These are phyloP conservation scores for Euzetes globulus DNA, from an alignment of 2,888 invertebrate species.

Conservation along the genomic window DNA sequence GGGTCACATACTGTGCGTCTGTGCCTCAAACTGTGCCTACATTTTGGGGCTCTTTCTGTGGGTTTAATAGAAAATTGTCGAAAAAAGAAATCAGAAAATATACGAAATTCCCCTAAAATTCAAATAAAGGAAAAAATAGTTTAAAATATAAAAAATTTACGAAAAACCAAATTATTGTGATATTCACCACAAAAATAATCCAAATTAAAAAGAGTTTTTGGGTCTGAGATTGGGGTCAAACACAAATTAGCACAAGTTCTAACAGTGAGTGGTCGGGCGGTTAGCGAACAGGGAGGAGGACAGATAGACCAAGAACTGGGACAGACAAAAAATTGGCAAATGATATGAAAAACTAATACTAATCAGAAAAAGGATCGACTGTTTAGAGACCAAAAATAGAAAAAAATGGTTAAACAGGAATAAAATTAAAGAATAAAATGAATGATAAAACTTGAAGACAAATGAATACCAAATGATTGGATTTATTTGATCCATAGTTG, in stretches of 20 bases:
- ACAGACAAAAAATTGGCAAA: no score
- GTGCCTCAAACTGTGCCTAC: not conserved
- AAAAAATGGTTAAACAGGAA: not conserved
- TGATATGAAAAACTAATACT: no score
- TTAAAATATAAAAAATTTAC: no score
- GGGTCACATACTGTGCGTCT: conserved; percentile 1
- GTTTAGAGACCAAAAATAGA: no score
- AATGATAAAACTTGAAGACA: not conserved
- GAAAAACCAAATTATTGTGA: no score
- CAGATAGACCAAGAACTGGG: no score
- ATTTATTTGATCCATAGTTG: conserved; percentile 5
- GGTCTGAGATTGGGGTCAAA: not conserved
- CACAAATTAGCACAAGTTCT: not conserved
- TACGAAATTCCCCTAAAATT: not conserved
- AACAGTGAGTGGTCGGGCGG: no score
- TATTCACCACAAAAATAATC: no score
- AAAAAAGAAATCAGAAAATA: not conserved
- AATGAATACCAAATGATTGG: conserved; percentile 3
- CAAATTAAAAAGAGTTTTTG: no score
- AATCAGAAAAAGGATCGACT: no score
- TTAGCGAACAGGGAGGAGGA: no score
- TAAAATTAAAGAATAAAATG: not conserved
- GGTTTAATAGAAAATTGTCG: not conserved
- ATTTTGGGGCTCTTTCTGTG: not conserved
- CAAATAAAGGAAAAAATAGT: no score